Conservation (phyloP, 1,140 invertebrate genomes). For the Drosophila nikananu region DNA sequence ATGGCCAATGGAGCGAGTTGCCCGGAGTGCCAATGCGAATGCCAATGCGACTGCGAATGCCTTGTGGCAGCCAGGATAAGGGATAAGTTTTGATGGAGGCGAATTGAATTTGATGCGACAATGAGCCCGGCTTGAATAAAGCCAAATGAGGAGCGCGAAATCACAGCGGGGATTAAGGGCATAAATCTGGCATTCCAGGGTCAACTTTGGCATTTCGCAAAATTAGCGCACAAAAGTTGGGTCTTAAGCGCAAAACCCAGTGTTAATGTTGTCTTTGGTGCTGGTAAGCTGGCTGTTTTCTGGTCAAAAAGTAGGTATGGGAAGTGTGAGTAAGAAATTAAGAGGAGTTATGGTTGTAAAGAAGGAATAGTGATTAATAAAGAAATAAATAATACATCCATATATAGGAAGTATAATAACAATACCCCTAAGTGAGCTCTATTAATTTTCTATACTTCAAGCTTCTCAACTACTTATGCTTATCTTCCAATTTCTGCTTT, state of each 20-base stretch:
- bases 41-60: constrained; percentile 42
- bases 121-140: constrained; percentile 5
- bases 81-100: constrained; percentile 52
- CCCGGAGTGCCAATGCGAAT: constrained; percentile 28
- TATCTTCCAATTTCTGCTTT: background rate
- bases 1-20: constrained; percentile 58
- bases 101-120: constrained; percentile 57
- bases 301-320: background rate
- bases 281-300: background rate
- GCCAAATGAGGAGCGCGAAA: constrained; percentile 20
- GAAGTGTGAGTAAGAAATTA: background rate
- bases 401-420: background rate
- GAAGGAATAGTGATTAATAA: background rate
- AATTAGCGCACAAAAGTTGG: constrained; percentile 35
- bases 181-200: constrained; percentile 20
- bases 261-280: constrained; percentile 14
- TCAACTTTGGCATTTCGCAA: constrained; percentile 24
- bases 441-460: background rate
- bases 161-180: constrained; percentile 1
- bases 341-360: background rate
- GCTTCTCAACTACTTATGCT: background rate
- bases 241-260: constrained; percentile 1
- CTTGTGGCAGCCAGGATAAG: constrained; percentile 40
- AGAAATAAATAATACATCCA: background rate
- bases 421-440: background rate